Base-by-base conservation (phyloP, 2,888 invertebrate species). In the Asteroscopus sphinx region DNA sequence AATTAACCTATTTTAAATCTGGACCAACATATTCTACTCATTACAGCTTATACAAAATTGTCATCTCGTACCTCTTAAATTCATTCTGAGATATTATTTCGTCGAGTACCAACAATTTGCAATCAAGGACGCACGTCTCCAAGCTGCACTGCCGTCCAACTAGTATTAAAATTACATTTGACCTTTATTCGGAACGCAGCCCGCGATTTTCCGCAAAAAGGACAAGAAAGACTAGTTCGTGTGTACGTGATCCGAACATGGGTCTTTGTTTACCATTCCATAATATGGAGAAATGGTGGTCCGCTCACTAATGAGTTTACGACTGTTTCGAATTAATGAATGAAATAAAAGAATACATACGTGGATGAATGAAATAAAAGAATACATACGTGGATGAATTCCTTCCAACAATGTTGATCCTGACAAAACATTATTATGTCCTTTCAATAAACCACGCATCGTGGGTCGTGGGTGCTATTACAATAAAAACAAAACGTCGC, bases 141-240 rank as follows among this genome's bases (percentile, higher is more conserved):
- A 35, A 42, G 21, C 35, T 40, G 39, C 45, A 36, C 21, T 21
- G 35, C 36, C 42, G 35, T 55, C 21, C 35, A 28, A 68, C 54
- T 37, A 46, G 37, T 49, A 51, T 53, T 40, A 36, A 57, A 46
- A 70, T 67, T 67, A 62, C 44, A 57, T 72, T 68, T 72, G 70
- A 54, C 73, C 72, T 74, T 74, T 74, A 61, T 58, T 17, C n/a
- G 63, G 67, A 70, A 74, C 74, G 71, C 53, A 48, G 47, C 3
- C 37, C 41, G 62, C 55, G 51, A 60, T 54, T 55, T 48, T 33
- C 35, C 35, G 40, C 12, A 56, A 32, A 32, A 56, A 60, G 32
- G 26, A 28, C 53, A 39, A 53, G 12, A 36, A 21, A 28, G 13
- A 37, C 62, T 46, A 48, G 48, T 49, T 46, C 17, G 13, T 21